A percentile compares a stretch with the other conserved stretches of the same genome.
phyloP scores from a whole-genome alignment of 2,113 vertebrate genomes.

The Craseonycteris thonglongyai region DNA sequence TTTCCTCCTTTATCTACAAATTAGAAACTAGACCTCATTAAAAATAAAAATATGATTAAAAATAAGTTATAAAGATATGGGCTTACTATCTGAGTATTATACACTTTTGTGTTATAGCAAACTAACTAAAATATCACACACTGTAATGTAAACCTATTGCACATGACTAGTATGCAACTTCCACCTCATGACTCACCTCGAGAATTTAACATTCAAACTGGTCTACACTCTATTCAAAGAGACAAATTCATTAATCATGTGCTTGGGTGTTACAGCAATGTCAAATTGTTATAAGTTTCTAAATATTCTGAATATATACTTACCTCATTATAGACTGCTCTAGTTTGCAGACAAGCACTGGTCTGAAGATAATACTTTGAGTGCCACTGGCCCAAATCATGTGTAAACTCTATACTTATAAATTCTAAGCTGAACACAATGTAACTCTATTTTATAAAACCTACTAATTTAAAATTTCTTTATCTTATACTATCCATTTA shows the following conservation, averaged over 20 bases:
- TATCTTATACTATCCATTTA: neutral
- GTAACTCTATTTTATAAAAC: neutral
- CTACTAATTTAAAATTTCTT: neutral
- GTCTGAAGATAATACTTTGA: neutral
- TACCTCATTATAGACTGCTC: neutral
- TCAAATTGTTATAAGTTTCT: neutral
- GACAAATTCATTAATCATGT: neutral
- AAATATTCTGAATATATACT: neutral
- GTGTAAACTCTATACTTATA: neutral
- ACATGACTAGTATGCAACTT: neutral
- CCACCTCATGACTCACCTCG: neutral
- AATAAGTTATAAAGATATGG: neutral
- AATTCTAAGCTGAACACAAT: neutral
- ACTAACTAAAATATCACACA: neutral
- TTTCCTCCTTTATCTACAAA: neutral
- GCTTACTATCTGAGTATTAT: neutral
- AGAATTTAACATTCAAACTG: neutral
- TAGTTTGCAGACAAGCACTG: neutral
- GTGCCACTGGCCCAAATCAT: neutral
- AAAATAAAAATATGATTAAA: constrained; percentile 1
- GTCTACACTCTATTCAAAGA: neutral
- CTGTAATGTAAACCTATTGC: neutral
- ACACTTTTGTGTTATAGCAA: neutral
- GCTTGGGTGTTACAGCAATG: too few species aligned
- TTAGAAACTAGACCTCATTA: neutral